Evolutionary conservation across 2,113 vertebrate species (phyloP), one percentile per base, ranked within the genome.

Genomic region (Psammodynastes pulverulentus): DNA sequence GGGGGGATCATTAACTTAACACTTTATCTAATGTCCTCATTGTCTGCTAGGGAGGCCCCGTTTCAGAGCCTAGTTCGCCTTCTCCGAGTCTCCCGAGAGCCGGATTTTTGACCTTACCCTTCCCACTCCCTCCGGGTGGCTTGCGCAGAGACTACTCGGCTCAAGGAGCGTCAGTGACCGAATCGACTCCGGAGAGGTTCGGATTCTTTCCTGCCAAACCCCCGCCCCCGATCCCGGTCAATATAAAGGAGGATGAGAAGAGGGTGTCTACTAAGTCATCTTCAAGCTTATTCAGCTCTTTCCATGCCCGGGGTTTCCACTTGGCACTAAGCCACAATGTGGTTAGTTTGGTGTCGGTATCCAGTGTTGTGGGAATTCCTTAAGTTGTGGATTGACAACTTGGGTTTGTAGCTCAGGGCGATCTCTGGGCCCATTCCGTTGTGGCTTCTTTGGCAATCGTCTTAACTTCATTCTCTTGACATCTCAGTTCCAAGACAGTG

Each of bases 1-100:
- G 97, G 97, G 97, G 98, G 98, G 98, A 96, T 96, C 96, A 98
- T 98, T 98, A 98, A 98, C 98, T 98, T 98, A 98, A 98, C 98
- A 98, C 98, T 98, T 98, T 98, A 97, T 97, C 97, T 98, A 98
- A 98, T 98, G 97, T 98, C 97, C 97, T 97, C 96, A 98, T 98
- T 98, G 98, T 98, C 97, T 96, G 95, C 92, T 93, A 89, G 91
- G 62, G 94, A 92, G 96, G 96, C 96, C 98, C 98, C 98, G 97
- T 98, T 97, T 98, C 98, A 98, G 94, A 97, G 95, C 96, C 62
- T 34, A 3, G 17, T 9, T 79, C 17, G 34, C 17, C 34, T 79
- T 43, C 34, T 43, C 67, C 15, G n/a, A 34, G 62, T 17, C 62
- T 72, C n/a, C 62, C 12, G 34, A 79, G 67, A 21, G 67, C 2